phyloP scores from a whole-genome alignment of 2,797 vertebrate genomes.

The Urophycis tenuis region DNA sequence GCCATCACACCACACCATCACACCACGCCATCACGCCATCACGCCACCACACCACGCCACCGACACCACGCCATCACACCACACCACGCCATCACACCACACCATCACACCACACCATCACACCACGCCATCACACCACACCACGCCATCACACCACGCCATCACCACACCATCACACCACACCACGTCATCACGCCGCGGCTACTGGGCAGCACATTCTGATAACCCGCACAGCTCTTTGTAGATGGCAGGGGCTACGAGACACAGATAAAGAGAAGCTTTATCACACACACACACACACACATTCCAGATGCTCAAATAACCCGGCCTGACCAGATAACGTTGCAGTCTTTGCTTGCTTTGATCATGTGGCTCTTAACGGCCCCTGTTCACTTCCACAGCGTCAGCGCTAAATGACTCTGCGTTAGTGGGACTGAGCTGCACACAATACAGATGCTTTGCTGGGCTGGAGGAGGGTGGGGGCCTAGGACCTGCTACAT shows the following conservation, averaged over 20 bases:
- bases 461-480: neutral
- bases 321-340: constrained; percentile 47
- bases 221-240: constrained; percentile 45
- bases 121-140: too few relatives aligned
- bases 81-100: too few relatives aligned
- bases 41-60: too few relatives aligned
- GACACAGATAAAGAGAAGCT: constrained; percentile 39
- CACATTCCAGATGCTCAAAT: constrained; percentile 53
- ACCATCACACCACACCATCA: too few relatives aligned
- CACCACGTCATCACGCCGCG: constrained; percentile 42
- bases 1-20: too few relatives aligned
- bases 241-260: constrained; percentile 37
- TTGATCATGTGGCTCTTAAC: constrained; percentile 51
- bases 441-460: neutral
- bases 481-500: neutral
- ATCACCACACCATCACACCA: too few relatives aligned
- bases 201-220: constrained; percentile 24
- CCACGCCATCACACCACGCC: too few relatives aligned
- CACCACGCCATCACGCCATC: too few relatives aligned
- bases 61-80: too few relatives aligned
- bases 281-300: neutral
- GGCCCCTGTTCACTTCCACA: constrained; percentile 35
- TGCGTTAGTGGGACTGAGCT: constrained; percentile 26
- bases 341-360: constrained; percentile 27
- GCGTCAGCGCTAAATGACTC: constrained; percentile 40